Conservation (phyloP, 2,888 invertebrate species). For the Sphaerophoria taeniata region DNA sequence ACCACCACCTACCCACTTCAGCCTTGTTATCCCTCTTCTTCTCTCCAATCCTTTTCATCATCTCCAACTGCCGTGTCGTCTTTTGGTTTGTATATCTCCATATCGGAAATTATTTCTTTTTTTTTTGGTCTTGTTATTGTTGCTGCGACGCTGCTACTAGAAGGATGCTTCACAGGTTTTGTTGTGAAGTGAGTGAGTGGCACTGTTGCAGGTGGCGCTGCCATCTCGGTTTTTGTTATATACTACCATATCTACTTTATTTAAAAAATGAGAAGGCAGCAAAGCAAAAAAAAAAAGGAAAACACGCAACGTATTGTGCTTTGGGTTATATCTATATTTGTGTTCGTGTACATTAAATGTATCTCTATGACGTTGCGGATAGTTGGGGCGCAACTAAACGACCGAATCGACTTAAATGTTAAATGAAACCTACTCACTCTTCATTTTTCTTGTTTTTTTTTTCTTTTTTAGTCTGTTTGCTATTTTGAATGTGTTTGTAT, state of each 20-base stretch:
- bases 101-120: slow-evolving; percentile 64
- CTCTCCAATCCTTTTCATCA: neutral
- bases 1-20: slow-evolving; percentile 14
- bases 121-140: slow-evolving; percentile 13
- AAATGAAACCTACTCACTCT: slow-evolving; percentile 71
- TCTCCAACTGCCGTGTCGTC: slow-evolving; percentile 6
- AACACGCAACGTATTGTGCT: slow-evolving; percentile 53
- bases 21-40: neutral
- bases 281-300: slow-evolving; percentile 16
- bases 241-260: slow-evolving; percentile 48
- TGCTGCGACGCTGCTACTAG: slow-evolving; percentile 52
- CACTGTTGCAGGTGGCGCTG: slow-evolving; percentile 72
- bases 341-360: neutral
- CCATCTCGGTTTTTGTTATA: slow-evolving; percentile 59
- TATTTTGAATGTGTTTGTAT: slow-evolving; percentile 60
- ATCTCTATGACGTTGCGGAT: slow-evolving; percentile 62
- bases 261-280: slow-evolving; percentile 48
- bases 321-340: slow-evolving; percentile 16
- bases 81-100: slow-evolving; percentile 56
- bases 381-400: slow-evolving; percentile 69
- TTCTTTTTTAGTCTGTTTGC: slow-evolving; percentile 35
- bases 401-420: slow-evolving; percentile 72
- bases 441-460: slow-evolving; percentile 49
- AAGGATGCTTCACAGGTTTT: slow-evolving; percentile 32
- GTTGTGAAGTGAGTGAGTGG: slow-evolving; percentile 36